A percentile compares a stretch with the other conserved stretches of the same genome.
Conservation (phyloP, 2,888 invertebrate genomes). For the Trisateles emortualis region DNA sequence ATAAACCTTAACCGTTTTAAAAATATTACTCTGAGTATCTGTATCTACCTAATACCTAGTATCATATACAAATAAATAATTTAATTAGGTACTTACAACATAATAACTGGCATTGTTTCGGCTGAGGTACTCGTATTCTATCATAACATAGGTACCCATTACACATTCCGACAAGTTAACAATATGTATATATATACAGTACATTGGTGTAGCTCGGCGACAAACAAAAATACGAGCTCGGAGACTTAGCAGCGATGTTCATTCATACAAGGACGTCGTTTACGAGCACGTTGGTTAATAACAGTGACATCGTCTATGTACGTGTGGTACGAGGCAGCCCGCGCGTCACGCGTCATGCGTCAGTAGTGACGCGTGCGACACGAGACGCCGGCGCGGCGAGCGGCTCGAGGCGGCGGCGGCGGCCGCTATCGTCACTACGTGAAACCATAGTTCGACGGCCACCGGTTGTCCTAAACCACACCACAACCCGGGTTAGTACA, state of each 20-base stretch:
- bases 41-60: too few species aligned
- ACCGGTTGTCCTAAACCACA: slow-evolving; percentile 78
- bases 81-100: slow-evolving; percentile 32
- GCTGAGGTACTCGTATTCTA: slow-evolving; percentile 22
- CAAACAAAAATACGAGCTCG: slow-evolving; percentile 44
- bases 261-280: background rate
- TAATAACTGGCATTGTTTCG: slow-evolving; percentile 30
- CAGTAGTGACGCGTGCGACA: slow-evolving; percentile 60
- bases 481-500: slow-evolving; percentile 63
- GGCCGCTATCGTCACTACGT: slow-evolving; percentile 66
- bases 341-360: background rate
- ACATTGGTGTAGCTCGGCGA: slow-evolving; percentile 9
- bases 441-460: slow-evolving; percentile 82
- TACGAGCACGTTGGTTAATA: too few species aligned
- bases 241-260: slow-evolving; percentile 7
- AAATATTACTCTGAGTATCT: slow-evolving; percentile 67
- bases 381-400: slow-evolving; percentile 37
- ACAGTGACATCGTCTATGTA: background rate
- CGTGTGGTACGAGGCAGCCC: background rate
- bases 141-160: slow-evolving; percentile 14
- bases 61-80: slow-evolving; percentile 34
- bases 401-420: slow-evolving; percentile 22
- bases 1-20: slow-evolving; percentile 61
- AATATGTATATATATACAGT: slow-evolving; percentile 31
- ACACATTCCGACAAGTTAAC: slow-evolving; percentile 21